phyloP scores from a whole-genome alignment of 2,113 vertebrate genomes.

The Diadophis punctatus region DNA sequence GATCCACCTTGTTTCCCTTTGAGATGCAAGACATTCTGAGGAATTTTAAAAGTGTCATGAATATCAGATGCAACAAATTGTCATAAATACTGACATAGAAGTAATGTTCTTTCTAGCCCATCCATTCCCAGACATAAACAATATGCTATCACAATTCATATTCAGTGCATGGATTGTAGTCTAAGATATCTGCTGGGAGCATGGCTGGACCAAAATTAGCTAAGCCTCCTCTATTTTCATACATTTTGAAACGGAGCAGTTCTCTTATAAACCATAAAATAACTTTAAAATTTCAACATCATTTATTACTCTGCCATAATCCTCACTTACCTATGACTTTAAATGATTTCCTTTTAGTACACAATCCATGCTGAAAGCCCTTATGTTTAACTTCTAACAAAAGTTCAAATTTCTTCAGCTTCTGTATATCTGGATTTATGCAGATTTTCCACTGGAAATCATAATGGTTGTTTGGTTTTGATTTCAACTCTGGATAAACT shows the following conservation, averaged over 20 bases:
- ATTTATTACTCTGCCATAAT: background rate
- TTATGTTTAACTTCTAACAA: background rate
- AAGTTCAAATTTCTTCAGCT: background rate
- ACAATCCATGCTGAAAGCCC: background rate
- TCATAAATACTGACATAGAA: background rate
- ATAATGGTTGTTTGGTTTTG: fast-evolving
- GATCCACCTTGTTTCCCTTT: background rate
- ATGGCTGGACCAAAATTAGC: background rate
- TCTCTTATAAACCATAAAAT: background rate
- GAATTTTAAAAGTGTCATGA: background rate
- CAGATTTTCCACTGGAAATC: background rate
- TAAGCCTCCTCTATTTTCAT: background rate
- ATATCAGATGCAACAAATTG: background rate
- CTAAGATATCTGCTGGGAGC: background rate
- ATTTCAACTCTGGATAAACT: fast-evolving
- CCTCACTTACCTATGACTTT: constrained; percentile 3
- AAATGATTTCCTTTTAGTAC: background rate
- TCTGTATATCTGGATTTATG: background rate
- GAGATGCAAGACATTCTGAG: background rate
- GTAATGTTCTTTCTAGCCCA: too few relatives aligned
- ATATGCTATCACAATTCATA: too few relatives aligned
- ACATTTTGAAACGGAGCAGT: background rate
- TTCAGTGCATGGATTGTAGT: background rate
- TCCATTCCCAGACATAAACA: too few relatives aligned
- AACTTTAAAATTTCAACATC: background rate